phyloP scores from a whole-genome alignment of 2,113 vertebrate species.

The Eidolon helvum region DNA sequence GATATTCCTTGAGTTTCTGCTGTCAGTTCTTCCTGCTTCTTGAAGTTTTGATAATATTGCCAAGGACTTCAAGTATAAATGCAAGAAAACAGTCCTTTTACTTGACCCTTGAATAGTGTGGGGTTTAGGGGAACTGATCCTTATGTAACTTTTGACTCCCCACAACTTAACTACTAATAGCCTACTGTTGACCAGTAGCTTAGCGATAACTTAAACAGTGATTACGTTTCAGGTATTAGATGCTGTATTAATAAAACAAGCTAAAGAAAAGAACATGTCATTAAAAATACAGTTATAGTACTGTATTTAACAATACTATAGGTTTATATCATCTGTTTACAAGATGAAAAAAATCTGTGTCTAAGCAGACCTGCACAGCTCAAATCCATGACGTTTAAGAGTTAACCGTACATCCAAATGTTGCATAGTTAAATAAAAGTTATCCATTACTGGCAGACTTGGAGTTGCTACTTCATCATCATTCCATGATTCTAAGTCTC shows the following conservation, averaged over 20 bases:
- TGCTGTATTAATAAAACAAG: neutral
- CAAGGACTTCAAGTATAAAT: conserved; percentile 56
- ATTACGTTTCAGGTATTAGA: neutral
- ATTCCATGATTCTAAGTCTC: neutral
- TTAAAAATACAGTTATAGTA: neutral
- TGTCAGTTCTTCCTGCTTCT: conserved; percentile 40
- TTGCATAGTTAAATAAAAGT: neutral
- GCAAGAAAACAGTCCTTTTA: neutral
- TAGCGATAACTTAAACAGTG: neutral
- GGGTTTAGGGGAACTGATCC: neutral
- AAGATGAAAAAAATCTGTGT: neutral
- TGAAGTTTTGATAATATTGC: conserved; percentile 8
- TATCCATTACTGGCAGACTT: neutral
- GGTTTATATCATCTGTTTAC: neutral
- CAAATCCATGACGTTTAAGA: neutral
- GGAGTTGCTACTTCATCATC: neutral
- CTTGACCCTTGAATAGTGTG: neutral
- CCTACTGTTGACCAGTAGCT: neutral
- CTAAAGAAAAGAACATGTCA: neutral
- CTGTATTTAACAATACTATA: neutral
- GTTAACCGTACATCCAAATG: neutral
- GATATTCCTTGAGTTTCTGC: neutral
- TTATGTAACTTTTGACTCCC: neutral
- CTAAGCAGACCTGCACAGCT: neutral
- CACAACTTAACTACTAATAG: no score